These are phyloP conservation scores for Dermatemys mawii DNA, from an alignment of 2,113 vertebrate species.

Conservation along the genomic window DNA sequence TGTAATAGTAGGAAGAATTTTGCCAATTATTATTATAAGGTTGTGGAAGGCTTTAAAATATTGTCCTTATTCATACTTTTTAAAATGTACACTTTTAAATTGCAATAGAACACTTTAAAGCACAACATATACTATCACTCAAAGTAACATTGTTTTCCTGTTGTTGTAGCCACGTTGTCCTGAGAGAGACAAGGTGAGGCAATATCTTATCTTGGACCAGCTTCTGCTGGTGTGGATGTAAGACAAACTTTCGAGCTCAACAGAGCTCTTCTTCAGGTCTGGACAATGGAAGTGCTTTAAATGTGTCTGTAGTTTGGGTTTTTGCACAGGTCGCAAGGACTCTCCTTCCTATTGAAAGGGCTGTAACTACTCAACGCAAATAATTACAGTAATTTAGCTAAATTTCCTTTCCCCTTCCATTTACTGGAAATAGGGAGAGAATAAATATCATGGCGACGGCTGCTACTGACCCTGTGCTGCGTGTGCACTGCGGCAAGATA, in stretches of 20 bases:
- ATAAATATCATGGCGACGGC: constrained; percentile 37
- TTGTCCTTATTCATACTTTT: background rate
- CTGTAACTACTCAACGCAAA: background rate
- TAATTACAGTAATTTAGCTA: background rate
- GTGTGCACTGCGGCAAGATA: background rate
- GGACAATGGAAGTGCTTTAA: fast-evolving
- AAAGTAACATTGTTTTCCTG: background rate
- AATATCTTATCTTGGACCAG: background rate
- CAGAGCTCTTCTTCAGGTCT: background rate
- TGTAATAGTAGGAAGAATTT: background rate
- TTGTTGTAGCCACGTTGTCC: background rate
- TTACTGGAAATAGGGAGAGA: fast-evolving
- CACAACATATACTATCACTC: background rate
- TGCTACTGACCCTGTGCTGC: background rate
- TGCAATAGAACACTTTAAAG: fast-evolving
- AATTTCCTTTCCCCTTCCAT: background rate
- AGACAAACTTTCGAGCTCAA: background rate
- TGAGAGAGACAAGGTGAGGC: background rate
- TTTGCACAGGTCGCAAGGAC: background rate
- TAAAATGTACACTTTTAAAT: background rate
- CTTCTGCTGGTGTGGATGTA: background rate
- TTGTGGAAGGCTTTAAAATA: background rate
- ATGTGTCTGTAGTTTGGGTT: background rate
- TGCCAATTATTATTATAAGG: background rate
- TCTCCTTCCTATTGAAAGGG: fast-evolving